Evolutionary conservation across 2,888 invertebrate species (phyloP).

Genomic region (Trissonchulus sp.): DNA sequence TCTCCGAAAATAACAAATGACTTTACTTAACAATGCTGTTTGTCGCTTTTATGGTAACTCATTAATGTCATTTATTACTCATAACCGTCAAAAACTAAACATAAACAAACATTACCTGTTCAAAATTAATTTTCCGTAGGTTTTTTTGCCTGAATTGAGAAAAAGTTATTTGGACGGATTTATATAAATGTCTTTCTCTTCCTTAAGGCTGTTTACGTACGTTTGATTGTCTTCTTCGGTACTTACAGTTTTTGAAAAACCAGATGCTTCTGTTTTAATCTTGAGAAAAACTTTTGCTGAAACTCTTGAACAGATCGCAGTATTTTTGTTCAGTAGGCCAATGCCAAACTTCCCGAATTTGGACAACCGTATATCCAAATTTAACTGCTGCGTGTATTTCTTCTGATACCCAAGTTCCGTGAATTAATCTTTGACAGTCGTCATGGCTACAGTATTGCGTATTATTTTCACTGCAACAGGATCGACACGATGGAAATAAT

Average conservation of each 20-base stretch:
- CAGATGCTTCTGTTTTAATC: too few relatives aligned
- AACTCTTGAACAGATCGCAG: not conserved
- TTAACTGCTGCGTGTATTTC: too few relatives aligned
- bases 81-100: too few relatives aligned
- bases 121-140: not conserved
- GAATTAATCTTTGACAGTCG: not conserved
- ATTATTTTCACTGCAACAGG: slow-evolving; percentile 41
- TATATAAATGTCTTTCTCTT: slow-evolving; percentile 6
- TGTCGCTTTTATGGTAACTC: too few relatives aligned
- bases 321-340: not conserved
- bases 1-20: too few relatives aligned
- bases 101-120: too few relatives aligned
- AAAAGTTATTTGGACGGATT: not conserved
- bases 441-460: slow-evolving; percentile 27
- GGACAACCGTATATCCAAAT: too few relatives aligned
- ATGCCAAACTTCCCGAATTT: not conserved
- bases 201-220: not conserved
- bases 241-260: not conserved
- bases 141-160: not conserved
- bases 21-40: too few relatives aligned
- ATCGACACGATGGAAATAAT: slow-evolving; percentile 42
- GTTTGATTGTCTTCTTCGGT: not conserved
- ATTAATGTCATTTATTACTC: too few relatives aligned
- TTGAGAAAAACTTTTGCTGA: not conserved
- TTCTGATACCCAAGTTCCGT: not conserved